phyloP scores from a whole-genome alignment of 1,140 invertebrate genomes.

The Plectrocnemia conspersa region DNA sequence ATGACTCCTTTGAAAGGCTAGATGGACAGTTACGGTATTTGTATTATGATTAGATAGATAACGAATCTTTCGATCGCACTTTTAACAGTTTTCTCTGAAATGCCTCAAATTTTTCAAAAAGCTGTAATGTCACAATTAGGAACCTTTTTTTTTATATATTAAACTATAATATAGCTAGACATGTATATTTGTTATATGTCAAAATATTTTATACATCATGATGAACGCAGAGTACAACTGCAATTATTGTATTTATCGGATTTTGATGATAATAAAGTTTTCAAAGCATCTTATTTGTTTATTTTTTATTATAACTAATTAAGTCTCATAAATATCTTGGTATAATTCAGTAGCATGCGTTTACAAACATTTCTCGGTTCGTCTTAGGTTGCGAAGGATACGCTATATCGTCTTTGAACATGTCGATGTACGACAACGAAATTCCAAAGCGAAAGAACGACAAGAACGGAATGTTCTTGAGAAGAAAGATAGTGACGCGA shows the following conservation, averaged over 20 bases:
- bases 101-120: not conserved
- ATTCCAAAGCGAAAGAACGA: slow-evolving; percentile 44
- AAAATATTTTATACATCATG: slow-evolving; percentile 14
- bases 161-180: not conserved
- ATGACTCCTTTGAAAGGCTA: too few species aligned
- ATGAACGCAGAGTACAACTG: slow-evolving; percentile 5
- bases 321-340: not conserved
- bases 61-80: too few species aligned
- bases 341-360: too few species aligned
- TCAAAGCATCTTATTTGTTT: slow-evolving; percentile 1
- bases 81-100: too few species aligned
- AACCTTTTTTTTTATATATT: slow-evolving; percentile 2
- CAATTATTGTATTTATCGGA: slow-evolving; percentile 14
- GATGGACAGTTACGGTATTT: too few species aligned
- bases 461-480: slow-evolving; percentile 46
- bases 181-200: slow-evolving; percentile 10
- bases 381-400: slow-evolving; percentile 5
- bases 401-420: slow-evolving; percentile 43
- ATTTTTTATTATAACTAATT: not conserved
- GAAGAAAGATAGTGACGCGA: slow-evolving; percentile 38
- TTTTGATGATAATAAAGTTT: slow-evolving; percentile 18
- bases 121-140: slow-evolving; percentile 10
- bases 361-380: slow-evolving; percentile 18
- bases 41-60: too few species aligned
- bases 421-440: slow-evolving; percentile 40